Base-by-base conservation (phyloP, 2,797 vertebrate species). In the Enteromius unitaeniatus region DNA sequence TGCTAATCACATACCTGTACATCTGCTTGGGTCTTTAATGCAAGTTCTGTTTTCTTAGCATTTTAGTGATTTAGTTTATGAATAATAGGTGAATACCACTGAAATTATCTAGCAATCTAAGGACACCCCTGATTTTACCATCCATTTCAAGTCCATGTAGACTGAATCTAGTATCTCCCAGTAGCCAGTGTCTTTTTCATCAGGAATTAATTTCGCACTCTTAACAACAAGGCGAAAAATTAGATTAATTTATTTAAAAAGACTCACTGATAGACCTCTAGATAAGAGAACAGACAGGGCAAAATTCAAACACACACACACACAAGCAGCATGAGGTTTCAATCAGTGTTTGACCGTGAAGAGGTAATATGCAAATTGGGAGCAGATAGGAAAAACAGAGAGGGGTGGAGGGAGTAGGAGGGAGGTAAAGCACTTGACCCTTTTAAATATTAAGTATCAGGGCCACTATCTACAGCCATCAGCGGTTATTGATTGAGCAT, bases 1-100 rank as follows among this genome's bases (percentile, higher is more conserved):
- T 87, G 70, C 91, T 93, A 93, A 94, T 94, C 92, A 93, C 88
- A 90, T 90, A 93, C 90, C 90, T 91, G 91, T 89, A 85, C 93
- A 93, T 93, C 92, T 94, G 93, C 85, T 91, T 75, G 79, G 28
- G 26, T 42, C 9, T 79, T 88, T 6, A n/a, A 19, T 76, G 19
- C 21, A 42, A 13, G 0, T 26, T 42, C 3, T 31, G 34, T 58
- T 81, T 42, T 34, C 21, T 47, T 80, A 26, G 67, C 23, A 34
- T 72, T 62, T 47, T n/a, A 47, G 13, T 55, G 14, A 68, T 79
- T 51, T 51, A 28, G 6, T n/a, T 28, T 42, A 42, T 81, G 19
- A 7, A 42, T 47, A 40, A 69, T n/a, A 31, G 17, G 9, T 1
- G 5, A 58, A 58, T 23, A 23, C 51, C n/a, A 21, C 28, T 51